phyloP scores from a whole-genome alignment of 1,140 invertebrate species.

The Panagrolaimus sp. region DNA sequence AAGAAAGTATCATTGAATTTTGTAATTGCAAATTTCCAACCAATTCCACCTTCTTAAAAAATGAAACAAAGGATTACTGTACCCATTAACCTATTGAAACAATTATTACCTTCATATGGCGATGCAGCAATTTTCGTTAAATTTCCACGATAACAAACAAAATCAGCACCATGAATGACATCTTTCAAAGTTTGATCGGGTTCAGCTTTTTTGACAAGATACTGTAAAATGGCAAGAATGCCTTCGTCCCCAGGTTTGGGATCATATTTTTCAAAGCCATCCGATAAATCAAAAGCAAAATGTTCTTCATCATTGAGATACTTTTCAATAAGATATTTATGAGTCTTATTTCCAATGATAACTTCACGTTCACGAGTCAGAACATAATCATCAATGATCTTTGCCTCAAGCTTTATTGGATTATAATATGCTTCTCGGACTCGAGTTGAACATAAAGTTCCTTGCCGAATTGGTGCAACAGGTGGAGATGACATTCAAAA shows the following conservation, averaged over 20 bases:
- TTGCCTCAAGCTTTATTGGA: not conserved
- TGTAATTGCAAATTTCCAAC: not conserved
- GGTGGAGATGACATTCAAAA: too few relatives aligned
- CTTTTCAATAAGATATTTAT: constrained; percentile 12
- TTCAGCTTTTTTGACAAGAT: not conserved
- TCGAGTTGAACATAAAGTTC: too few relatives aligned
- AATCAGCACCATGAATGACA: not conserved
- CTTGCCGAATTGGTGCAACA: too few relatives aligned
- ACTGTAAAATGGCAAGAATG: not conserved
- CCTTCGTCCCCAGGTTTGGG: not conserved
- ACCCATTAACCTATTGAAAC: too few relatives aligned
- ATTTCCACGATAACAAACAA: not conserved
- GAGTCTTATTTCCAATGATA: not conserved
- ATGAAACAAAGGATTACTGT: too few relatives aligned
- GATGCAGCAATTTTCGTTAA: not conserved
- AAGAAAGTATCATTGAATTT: not conserved
- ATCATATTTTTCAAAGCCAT: constrained; percentile 1
- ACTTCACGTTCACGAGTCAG: not conserved
- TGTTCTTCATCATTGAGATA: not conserved
- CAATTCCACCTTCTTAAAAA: not conserved
- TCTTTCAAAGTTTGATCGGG: not conserved
- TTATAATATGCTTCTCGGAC: too few relatives aligned
- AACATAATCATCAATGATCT: not conserved
- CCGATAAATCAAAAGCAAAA: constrained; percentile 4
- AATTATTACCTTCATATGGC: not conserved